phyloP scores from a whole-genome alignment of 2,888 invertebrate species.

The Crematogaster levior region DNA sequence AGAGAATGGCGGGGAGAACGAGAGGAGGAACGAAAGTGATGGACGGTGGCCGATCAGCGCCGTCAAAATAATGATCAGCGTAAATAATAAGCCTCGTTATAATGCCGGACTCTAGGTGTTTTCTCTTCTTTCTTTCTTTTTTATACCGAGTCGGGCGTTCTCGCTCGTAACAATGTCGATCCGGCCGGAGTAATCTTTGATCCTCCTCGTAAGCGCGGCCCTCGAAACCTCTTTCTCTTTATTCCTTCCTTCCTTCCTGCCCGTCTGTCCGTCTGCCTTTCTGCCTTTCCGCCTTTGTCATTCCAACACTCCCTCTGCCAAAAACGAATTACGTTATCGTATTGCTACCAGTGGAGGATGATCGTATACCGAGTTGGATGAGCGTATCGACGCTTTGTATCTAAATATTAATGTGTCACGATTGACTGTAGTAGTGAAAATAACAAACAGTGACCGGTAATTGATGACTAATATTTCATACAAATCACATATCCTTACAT shows the following conservation, averaged over 20 bases:
- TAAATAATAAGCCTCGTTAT: slow-evolving; percentile 74
- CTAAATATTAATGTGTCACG: slow-evolving; percentile 3
- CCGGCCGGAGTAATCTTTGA: slow-evolving; percentile 53
- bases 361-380: neutral
- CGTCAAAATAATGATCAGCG: slow-evolving; percentile 84
- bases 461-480: neutral
- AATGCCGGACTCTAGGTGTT: slow-evolving; percentile 60
- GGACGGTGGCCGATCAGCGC: slow-evolving; percentile 84
- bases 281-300: slow-evolving; percentile 46
- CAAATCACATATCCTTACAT: neutral
- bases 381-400: neutral
- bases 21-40: slow-evolving; percentile 79
- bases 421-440: neutral
- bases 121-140: slow-evolving; percentile 46
- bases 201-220: slow-evolving; percentile 59
- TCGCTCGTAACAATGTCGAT: slow-evolving; percentile 57
- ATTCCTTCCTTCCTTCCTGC: slow-evolving; percentile 24
- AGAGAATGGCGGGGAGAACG: slow-evolving; percentile 55
- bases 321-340: slow-evolving; percentile 35
- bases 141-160: slow-evolving; percentile 38
- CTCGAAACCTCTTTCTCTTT: slow-evolving; percentile 48
- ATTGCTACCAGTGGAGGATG: slow-evolving; percentile 5
- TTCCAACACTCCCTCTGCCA: slow-evolving; percentile 6
- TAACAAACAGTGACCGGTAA: neutral
- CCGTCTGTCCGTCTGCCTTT: neutral